A percentile compares a stretch with the other conserved stretches of the same genome.
phyloP scores from a whole-genome alignment of 2,113 vertebrate genomes.

The Trogon surrucura region DNA sequence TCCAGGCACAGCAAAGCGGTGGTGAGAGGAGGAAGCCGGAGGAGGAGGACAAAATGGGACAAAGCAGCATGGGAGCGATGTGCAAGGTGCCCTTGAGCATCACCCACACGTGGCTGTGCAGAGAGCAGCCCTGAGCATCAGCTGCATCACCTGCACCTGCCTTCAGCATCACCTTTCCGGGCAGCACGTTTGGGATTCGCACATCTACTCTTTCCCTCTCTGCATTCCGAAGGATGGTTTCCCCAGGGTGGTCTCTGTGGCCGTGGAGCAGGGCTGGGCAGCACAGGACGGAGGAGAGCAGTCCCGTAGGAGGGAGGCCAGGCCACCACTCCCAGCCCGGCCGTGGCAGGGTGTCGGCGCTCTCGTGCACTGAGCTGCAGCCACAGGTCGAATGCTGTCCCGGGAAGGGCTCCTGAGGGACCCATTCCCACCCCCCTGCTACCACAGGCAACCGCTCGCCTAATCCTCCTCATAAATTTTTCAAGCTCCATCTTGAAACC shows the following conservation, averaged over 20 bases:
- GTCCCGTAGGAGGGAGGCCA: accelerated
- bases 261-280: accelerated
- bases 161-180: background rate
- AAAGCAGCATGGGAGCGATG: background rate
- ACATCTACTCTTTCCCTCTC: background rate
- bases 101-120: background rate
- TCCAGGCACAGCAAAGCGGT: background rate
- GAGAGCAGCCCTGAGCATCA: background rate
- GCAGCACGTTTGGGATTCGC: accelerated
- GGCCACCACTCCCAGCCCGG: accelerated
- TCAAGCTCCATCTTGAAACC: slow-evolving; percentile 61
- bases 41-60: background rate
- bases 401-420: slow-evolving; percentile 29
- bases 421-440: slow-evolving; percentile 40
- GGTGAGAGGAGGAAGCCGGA: background rate
- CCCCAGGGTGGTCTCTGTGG: accelerated
- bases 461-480: slow-evolving; percentile 60
- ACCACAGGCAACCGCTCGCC: slow-evolving; percentile 30
- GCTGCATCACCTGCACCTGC: background rate
- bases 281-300: background rate
- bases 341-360: accelerated
- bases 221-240: background rate
- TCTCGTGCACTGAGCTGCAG: background rate
- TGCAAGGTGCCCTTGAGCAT: background rate
- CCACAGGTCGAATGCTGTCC: accelerated